Evolutionary conservation across 2,113 vertebrate genomes (phyloP).

Genomic region (Ovis aries): ARS-UI_Ramb_v3.0 NC_056070.1:47097501-47098000

Average conservation of each 20-base stretch:
- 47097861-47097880: neutral
- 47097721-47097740: neutral
- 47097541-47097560: neutral
- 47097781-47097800: neutral
- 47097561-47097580: neutral
- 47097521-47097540: neutral
- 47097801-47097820: neutral
- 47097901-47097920: neutral
- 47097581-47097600: neutral
- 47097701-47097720: neutral
- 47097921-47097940: neutral
- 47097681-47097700: neutral
- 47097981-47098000: neutral
- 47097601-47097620: neutral
- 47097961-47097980: neutral
- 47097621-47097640: neutral
- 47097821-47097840: neutral
- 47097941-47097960: neutral
- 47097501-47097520: neutral
- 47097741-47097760: fast-evolving
- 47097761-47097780: neutral
- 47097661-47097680: neutral
- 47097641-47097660: neutral
- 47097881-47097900: neutral
- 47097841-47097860: neutral